phyloP scores from a whole-genome alignment of 1,140 invertebrate genomes.

The Drosophila ficusphila region DNA sequence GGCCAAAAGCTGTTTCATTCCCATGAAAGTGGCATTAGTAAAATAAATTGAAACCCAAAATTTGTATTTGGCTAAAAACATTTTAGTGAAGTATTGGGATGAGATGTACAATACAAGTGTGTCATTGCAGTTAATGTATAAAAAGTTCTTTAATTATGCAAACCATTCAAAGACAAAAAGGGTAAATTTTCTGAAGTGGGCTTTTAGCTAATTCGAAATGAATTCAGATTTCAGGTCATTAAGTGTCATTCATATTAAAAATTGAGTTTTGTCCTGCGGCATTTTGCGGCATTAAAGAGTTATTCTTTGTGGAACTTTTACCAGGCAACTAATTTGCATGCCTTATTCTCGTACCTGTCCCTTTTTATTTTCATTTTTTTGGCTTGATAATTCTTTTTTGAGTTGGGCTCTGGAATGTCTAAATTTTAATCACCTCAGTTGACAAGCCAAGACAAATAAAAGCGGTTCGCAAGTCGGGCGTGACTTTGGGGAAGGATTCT shows the following conservation, averaged over 20 bases:
- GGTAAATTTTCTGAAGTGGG: slow-evolving; percentile 9
- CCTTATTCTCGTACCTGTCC: background rate
- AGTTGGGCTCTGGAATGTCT: slow-evolving; percentile 23
- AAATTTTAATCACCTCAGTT: slow-evolving; percentile 78
- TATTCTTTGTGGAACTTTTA: slow-evolving; percentile 21
- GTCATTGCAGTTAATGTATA: slow-evolving; percentile 30
- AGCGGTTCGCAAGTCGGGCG: slow-evolving; percentile 59
- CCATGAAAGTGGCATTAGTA: background rate
- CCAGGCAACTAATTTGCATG: slow-evolving; percentile 40
- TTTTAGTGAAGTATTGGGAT: slow-evolving; percentile 1
- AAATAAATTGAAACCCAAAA: slow-evolving; percentile 20
- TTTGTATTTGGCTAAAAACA: slow-evolving; percentile 4
- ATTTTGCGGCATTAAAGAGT: slow-evolving; percentile 19
- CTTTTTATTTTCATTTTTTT: slow-evolving; percentile 10
- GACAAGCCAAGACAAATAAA: slow-evolving; percentile 76
- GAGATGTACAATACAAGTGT: slow-evolving; percentile 24
- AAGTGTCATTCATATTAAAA: slow-evolving; percentile 37
- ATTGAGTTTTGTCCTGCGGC: slow-evolving; percentile 13
- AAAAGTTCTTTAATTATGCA: slow-evolving; percentile 26
- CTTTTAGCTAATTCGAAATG: slow-evolving; percentile 31
- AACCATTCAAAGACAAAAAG: slow-evolving; percentile 19
- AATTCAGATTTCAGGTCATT: slow-evolving; percentile 34
- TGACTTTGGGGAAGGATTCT: slow-evolving; percentile 33
- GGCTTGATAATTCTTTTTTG: slow-evolving; percentile 29
- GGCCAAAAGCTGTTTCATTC: background rate